These are phyloP conservation scores for Ferdinandea cuprea DNA, from an alignment of 2,888 invertebrate genomes.

Conservation along the genomic window DNA sequence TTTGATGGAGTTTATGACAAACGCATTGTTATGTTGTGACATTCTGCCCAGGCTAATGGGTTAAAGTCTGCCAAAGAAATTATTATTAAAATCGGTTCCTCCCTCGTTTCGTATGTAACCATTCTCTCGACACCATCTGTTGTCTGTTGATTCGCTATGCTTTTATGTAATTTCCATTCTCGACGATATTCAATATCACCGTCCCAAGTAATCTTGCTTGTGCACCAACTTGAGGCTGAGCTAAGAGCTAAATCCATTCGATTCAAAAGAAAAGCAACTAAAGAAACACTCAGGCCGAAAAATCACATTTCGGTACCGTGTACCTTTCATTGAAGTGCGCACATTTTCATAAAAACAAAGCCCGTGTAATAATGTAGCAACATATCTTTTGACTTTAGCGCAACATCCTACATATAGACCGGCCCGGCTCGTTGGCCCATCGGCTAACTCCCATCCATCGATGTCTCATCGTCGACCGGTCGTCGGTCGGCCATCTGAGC, in stretches of 20 bases:
- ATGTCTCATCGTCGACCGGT: slow-evolving; percentile 44
- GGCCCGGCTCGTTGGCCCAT: slow-evolving; percentile 17
- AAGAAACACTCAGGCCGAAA: slow-evolving; percentile 49
- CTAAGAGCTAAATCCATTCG: slow-evolving; percentile 30
- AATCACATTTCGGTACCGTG: slow-evolving; percentile 69
- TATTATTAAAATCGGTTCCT: slow-evolving; percentile 38
- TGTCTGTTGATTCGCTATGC: slow-evolving; percentile 43
- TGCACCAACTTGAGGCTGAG: not conserved
- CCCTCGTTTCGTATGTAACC: not conserved
- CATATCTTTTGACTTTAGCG: slow-evolving; percentile 75
- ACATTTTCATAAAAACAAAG: slow-evolving; percentile 75
- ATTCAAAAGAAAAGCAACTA: not conserved
- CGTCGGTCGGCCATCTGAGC: slow-evolving; percentile 60
- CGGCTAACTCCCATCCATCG: slow-evolving; percentile 69
- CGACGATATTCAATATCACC: slow-evolving; percentile 63
- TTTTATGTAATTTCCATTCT: slow-evolving; percentile 43
- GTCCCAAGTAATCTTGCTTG: slow-evolving; percentile 17
- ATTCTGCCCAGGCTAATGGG: slow-evolving; percentile 46
- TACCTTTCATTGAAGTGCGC: slow-evolving; percentile 73
- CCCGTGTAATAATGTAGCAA: slow-evolving; percentile 75
- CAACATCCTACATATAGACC: slow-evolving; percentile 62
- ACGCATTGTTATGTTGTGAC: slow-evolving; percentile 27
- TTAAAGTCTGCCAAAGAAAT: slow-evolving; percentile 23
- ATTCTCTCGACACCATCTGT: slow-evolving; percentile 41
- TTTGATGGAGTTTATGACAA: not conserved